A percentile compares a stretch with the other conserved stretches of the same genome.
These are phyloP conservation scores for Drosophila nr. perissopoda DNA, from an alignment of 2,888 invertebrate species.

Conservation along the genomic window DNA sequence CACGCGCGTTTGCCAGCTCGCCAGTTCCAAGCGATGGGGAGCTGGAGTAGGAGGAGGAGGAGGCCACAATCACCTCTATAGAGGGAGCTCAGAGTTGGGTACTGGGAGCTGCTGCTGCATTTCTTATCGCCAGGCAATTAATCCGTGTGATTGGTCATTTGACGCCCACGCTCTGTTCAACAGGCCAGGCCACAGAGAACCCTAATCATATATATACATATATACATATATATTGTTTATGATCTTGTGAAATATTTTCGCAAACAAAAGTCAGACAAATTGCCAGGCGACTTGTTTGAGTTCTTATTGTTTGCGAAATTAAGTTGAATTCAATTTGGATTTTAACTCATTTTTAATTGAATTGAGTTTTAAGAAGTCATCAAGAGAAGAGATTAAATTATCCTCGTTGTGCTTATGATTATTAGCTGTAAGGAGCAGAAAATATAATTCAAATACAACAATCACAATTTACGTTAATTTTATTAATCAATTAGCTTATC, in stretches of 20 bases:
- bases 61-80: slow-evolving; percentile 36
- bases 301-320: neutral
- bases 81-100: slow-evolving; percentile 8
- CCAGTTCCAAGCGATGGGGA: slow-evolving; percentile 6
- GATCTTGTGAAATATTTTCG: neutral
- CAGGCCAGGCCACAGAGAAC: slow-evolving; percentile 5
- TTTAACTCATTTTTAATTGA: neutral
- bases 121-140: slow-evolving; percentile 70
- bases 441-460: neutral
- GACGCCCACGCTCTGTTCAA: slow-evolving; percentile 61
- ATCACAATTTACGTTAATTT: neutral
- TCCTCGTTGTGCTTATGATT: neutral
- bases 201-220: neutral
- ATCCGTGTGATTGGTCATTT: slow-evolving; percentile 71
- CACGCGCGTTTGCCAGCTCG: slow-evolving; percentile 77
- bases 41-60: neutral
- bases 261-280: slow-evolving; percentile 4
- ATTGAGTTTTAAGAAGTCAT: neutral
- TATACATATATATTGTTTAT: neutral
- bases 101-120: slow-evolving; percentile 37
- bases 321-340: slow-evolving; percentile 11
- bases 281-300: neutral
- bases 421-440: neutral
- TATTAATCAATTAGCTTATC: neutral
- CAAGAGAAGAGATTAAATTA: neutral